A percentile compares a stretch with the other conserved stretches of the same genome.
These are phyloP conservation scores for Colletes latitarsis DNA, from an alignment of 1,140 invertebrate genomes.

Conservation along the genomic window DNA sequence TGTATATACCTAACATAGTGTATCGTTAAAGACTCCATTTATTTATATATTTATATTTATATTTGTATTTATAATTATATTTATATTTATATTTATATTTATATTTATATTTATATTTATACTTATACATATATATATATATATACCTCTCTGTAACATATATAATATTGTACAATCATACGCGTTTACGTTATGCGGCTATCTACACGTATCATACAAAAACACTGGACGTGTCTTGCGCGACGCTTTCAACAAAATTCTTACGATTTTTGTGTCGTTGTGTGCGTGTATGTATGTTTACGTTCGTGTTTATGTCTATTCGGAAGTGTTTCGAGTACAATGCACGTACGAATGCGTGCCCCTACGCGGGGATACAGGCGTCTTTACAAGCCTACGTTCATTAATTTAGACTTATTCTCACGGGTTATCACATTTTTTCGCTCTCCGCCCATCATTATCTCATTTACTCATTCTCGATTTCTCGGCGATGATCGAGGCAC, in stretches of 20 bases:
- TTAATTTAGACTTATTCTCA: slow-evolving; percentile 73
- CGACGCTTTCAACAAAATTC: slow-evolving; percentile 44
- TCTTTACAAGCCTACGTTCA: slow-evolving; percentile 54
- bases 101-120: slow-evolving; percentile 39
- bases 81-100: slow-evolving; percentile 66
- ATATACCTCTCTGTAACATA: slow-evolving; percentile 77
- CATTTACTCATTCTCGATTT: not conserved
- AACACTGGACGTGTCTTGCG: slow-evolving; percentile 60
- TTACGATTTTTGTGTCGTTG: slow-evolving; percentile 12
- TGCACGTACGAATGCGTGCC: slow-evolving; percentile 9
- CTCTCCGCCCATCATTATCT: slow-evolving; percentile 60
- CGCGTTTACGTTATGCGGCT: slow-evolving; percentile 75
- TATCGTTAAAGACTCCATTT: slow-evolving; percentile 75
- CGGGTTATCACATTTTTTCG: slow-evolving; percentile 78
- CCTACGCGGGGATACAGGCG: slow-evolving; percentile 27
- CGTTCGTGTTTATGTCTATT: not conserved
- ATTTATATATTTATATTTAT: slow-evolving; percentile 68
- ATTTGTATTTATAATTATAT: slow-evolving; percentile 62
- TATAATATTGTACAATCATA: slow-evolving; percentile 77
- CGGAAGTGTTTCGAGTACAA: slow-evolving; percentile 28
- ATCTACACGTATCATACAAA: slow-evolving; percentile 81
- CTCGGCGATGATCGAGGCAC: not conserved
- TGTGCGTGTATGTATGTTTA: not conserved
- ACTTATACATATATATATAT: slow-evolving; percentile 69
- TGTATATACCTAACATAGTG: slow-evolving; percentile 61